Evolutionary conservation across 2,113 vertebrate genomes (phyloP), one percentile per base, ranked within the genome.

Genomic region (Anolis sagrei): DNA sequence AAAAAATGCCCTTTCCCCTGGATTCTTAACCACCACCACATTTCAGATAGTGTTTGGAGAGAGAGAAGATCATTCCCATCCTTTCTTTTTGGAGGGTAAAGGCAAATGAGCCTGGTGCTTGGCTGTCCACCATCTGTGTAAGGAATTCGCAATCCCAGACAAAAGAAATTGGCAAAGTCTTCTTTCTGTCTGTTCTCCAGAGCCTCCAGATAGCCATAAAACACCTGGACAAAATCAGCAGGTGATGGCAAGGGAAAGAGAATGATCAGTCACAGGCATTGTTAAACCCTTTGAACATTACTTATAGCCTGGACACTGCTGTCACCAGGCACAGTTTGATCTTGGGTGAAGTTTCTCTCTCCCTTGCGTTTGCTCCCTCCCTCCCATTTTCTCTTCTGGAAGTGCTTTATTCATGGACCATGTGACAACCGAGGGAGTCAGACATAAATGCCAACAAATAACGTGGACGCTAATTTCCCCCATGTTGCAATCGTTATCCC

Each of bases 191-290:
- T 97, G 97, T 96, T 96, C 93, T 96, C 96, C 96, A 96, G 96
- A 96, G 96, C 95, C 97, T 97, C 94, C 90, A 96, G 97, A 97
- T 97, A 97, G 95, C 96, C 93, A 94, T 97, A 97, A 97, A 98
- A 97, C 97, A 98, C 97, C 97, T 98, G 97, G 96, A 97, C 96
- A 96, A 96, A 97, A 97, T 97, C 97, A 98, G 97, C 96, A 97
- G 97, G 97, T 97, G 97, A 97, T 96, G 96, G 96, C 95, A 97
- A 96, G 94, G 92, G 93, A 96, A 92, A 93, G 95, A 94, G 94
- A 93, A 95, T 96, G 96, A 97, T 97, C 97, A 97, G 97, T 97
- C 96, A 95, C 96, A 97, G 95, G 93, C 94, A 89, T 93, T 93
- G 93, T 95, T 91, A 93, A 95, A 95, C 93, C 94, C 96, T 98